Evolutionary conservation across 2,888 invertebrate species (phyloP).

Genomic region (Ethmia dodecea): DNA sequence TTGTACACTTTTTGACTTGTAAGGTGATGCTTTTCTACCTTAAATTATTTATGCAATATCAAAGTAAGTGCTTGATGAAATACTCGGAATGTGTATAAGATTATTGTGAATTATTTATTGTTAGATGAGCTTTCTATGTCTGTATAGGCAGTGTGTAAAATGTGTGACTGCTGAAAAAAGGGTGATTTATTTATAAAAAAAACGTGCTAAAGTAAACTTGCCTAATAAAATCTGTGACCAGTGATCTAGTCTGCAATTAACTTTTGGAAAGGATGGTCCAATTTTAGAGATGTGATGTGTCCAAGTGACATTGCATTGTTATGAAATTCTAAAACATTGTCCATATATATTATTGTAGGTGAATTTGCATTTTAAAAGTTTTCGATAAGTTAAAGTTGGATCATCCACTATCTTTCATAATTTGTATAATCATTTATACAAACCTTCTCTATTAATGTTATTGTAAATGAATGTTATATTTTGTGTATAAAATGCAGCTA

Average conservation of each 20-base stretch:
- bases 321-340: too few species aligned
- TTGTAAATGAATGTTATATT: constrained; percentile 41
- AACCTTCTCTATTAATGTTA: constrained; percentile 30
- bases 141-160: constrained; percentile 30
- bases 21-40: constrained; percentile 8
- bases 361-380: too few species aligned
- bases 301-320: too few species aligned
- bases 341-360: too few species aligned
- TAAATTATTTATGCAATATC: constrained; percentile 22
- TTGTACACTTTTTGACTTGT: constrained; percentile 9
- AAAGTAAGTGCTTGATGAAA: constrained; percentile 43
- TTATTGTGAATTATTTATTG: constrained; percentile 57
- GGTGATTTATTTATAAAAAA: constrained; percentile 27
- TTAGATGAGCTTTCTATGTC: constrained; percentile 38
- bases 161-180: constrained; percentile 28
- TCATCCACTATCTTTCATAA: constrained; percentile 1
- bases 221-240: constrained; percentile 69
- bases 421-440: constrained; percentile 14
- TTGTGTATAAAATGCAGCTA: constrained; percentile 44
- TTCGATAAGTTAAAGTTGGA: constrained; percentile 8
- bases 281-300: too few species aligned
- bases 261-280: constrained; percentile 38
- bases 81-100: constrained; percentile 47
- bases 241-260: constrained; percentile 63
- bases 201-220: constrained; percentile 52